Evolutionary conservation across 2,113 vertebrate species (phyloP).

Genomic region (Xenopus laevis): DNA sequence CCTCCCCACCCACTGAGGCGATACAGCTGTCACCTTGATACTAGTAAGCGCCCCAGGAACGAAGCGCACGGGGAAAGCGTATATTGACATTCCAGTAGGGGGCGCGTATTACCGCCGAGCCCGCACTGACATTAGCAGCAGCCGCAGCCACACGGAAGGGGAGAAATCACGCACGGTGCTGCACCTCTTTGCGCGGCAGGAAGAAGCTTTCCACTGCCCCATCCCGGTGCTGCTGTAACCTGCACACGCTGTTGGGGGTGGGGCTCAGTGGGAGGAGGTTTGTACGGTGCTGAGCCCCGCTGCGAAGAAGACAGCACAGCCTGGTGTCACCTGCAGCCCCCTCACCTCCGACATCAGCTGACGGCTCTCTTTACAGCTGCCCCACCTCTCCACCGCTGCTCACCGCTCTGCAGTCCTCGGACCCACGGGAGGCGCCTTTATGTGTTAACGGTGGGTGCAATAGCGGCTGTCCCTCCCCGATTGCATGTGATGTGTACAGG

Average conservation of each 20-base stretch:
- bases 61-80: too few relatives aligned
- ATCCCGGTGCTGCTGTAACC: slow-evolving; percentile 15
- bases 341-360: slow-evolving; percentile 13
- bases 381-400: slow-evolving; percentile 1
- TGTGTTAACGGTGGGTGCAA: slow-evolving; percentile 36
- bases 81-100: slow-evolving; percentile 5
- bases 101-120: neutral
- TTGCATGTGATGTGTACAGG: too few relatives aligned
- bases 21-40: too few relatives aligned
- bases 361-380: neutral
- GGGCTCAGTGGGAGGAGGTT: slow-evolving; percentile 24
- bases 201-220: slow-evolving; percentile 13
- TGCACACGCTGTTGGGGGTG: slow-evolving; percentile 30
- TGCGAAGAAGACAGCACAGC: slow-evolving; percentile 2
- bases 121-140: neutral
- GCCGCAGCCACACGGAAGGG: slow-evolving; percentile 30
- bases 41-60: too few relatives aligned
- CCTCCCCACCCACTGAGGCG: too few relatives aligned
- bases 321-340: slow-evolving; percentile 21
- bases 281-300: neutral
- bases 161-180: neutral
- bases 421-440: slow-evolving; percentile 35
- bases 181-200: slow-evolving; percentile 30
- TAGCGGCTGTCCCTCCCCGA: neutral
- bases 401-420: slow-evolving; percentile 4